phyloP scores from a whole-genome alignment of 2,113 vertebrate genomes.

The Cottus gobio region DNA sequence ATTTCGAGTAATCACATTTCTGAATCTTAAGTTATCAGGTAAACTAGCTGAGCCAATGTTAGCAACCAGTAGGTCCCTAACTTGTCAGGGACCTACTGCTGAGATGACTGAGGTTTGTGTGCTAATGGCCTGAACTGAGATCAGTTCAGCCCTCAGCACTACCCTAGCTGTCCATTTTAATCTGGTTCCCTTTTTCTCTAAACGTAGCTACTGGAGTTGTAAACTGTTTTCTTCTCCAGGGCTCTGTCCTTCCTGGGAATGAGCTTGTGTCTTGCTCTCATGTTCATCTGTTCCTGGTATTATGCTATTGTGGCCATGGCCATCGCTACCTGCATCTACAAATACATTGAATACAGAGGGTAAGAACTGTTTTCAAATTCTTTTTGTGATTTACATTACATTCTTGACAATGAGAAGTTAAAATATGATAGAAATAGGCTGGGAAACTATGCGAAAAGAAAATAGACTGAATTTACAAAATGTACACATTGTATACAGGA shows the following conservation, averaged over 20 bases:
- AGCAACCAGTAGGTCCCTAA: too few relatives aligned
- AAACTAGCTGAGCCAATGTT: neutral
- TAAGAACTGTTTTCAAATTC: conserved; percentile 73
- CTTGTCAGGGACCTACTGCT: neutral
- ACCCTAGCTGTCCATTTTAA: conserved; percentile 3
- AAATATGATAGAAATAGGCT: neutral
- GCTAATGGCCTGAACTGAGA: conserved; percentile 21
- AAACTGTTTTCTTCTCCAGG: conserved; percentile 79
- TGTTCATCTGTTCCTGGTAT: conserved; percentile 98
- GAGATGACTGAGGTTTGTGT: neutral
- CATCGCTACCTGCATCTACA: conserved; percentile 96
- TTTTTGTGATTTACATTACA: too few relatives aligned
- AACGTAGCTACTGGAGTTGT: neutral
- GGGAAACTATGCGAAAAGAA: neutral
- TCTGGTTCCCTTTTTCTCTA: neutral
- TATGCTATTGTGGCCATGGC: conserved; percentile 94
- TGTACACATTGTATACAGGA: neutral
- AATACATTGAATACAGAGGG: conserved; percentile 98
- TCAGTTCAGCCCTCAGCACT: conserved; percentile 27
- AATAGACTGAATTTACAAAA: neutral
- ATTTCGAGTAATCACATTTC: neutral
- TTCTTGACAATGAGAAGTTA: neutral
- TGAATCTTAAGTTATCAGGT: neutral
- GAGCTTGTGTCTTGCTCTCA: conserved; percentile 96
- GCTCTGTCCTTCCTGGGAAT: conserved; percentile 95